phyloP scores from a whole-genome alignment of 2,888 invertebrate species.

The Slavum lentiscoides region DNA sequence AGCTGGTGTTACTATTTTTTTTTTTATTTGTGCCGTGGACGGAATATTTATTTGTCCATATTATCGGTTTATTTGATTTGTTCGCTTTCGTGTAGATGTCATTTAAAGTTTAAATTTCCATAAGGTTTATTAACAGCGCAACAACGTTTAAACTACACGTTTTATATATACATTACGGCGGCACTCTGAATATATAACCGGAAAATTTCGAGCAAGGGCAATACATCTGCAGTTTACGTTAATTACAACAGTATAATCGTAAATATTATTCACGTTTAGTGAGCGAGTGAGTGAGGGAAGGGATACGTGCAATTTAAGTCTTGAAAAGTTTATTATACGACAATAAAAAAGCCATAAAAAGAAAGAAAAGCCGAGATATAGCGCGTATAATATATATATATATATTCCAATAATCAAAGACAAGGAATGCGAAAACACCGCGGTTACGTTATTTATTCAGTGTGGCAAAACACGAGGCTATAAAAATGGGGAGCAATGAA shows the following conservation, averaged over 20 bases:
- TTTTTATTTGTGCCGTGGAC: not conserved
- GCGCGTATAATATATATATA: conserved; percentile 9
- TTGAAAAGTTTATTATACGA: conserved; percentile 34
- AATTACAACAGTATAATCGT: conserved; percentile 13
- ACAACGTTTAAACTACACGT: not conserved
- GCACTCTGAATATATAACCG: not conserved
- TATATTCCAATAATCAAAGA: conserved; percentile 36
- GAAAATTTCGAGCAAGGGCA: not conserved
- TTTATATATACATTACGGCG: not conserved
- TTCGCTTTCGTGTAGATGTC: not conserved
- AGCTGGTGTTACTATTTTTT: not conserved
- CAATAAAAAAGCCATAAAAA: conserved; percentile 30
- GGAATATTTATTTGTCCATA: not conserved
- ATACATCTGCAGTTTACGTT: conserved; percentile 4
- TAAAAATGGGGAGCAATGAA: conserved; percentile 5
- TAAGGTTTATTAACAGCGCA: not conserved
- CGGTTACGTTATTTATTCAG: conserved; percentile 3
- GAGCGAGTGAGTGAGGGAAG: not conserved
- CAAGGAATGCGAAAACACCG: conserved; percentile 2
- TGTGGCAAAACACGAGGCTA: not conserved
- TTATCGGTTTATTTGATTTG: not conserved
- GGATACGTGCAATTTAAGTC: conserved; percentile 2
- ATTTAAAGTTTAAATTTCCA: not conserved
- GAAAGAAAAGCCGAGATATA: not conserved
- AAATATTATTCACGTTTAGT: conserved; percentile 14